phyloP scores from a whole-genome alignment of 2,888 invertebrate species.

The Esperia sulphurella region DNA sequence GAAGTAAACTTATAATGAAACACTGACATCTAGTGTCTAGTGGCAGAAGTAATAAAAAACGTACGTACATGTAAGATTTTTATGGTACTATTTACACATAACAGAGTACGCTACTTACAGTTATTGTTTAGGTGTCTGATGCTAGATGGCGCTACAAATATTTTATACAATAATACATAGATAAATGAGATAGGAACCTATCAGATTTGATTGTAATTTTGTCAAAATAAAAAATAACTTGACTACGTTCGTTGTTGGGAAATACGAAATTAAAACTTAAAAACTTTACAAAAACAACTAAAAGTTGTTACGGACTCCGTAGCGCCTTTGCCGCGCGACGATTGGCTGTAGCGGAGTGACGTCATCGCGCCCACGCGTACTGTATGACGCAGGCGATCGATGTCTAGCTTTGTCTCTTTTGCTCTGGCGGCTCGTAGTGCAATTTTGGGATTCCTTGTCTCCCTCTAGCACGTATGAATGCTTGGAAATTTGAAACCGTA shows the following conservation, averaged over 20 bases:
- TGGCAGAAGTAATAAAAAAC: not conserved
- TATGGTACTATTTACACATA: not conserved
- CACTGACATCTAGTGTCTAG: not conserved
- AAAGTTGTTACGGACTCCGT: not conserved
- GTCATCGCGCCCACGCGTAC: conserved; percentile 75
- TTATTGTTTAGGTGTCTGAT: not conserved
- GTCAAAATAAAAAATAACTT: too few species aligned
- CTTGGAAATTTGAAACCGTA: conserved; percentile 63
- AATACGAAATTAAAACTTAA: too few species aligned
- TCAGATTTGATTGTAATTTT: not conserved
- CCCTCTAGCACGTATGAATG: conserved; percentile 61
- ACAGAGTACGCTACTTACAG: not conserved
- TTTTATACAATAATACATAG: not conserved
- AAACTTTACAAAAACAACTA: too few species aligned
- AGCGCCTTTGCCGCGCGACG: conserved; percentile 38
- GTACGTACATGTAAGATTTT: not conserved
- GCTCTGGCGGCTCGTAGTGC: conserved; percentile 12
- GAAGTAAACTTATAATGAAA: too few species aligned
- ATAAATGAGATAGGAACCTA: too few species aligned
- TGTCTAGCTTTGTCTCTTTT: conserved; percentile 43
- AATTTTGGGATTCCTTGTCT: conserved; percentile 20
- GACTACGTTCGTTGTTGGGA: too few species aligned
- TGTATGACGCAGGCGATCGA: conserved; percentile 76
- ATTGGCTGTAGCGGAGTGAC: conserved; percentile 66
- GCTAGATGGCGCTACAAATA: not conserved